Conservation (phyloP, 2,888 invertebrate species). For the Drosophila algonquin region DNA sequence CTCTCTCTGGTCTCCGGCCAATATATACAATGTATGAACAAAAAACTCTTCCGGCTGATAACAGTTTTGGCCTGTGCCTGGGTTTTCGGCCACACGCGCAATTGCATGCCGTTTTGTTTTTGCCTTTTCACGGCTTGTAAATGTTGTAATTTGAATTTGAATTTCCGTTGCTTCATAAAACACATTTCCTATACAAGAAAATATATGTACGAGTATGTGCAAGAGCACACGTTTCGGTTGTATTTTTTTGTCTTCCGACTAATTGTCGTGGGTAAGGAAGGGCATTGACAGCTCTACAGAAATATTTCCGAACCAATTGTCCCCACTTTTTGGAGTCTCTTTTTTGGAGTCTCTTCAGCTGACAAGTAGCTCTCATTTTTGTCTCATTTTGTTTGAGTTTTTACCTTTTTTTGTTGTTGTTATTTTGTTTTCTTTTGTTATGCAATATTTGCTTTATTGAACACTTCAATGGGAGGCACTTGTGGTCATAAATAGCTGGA, state of each 20-base stretch:
- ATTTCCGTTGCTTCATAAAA: conserved; percentile 65
- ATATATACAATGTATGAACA: conserved; percentile 27
- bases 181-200: conserved; percentile 43
- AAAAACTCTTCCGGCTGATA: conserved; percentile 68
- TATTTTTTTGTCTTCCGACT: conserved; percentile 42
- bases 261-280: conserved; percentile 68
- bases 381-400: conserved; percentile 18
- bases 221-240: background rate
- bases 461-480: conserved; percentile 47
- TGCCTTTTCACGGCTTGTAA: conserved; percentile 54
- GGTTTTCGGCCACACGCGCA: conserved; percentile 46
- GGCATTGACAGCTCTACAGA: conserved; percentile 25
- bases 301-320: conserved; percentile 40
- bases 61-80: conserved; percentile 2
- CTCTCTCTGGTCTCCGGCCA: conserved; percentile 21
- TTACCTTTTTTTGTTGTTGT: conserved; percentile 15
- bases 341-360: conserved; percentile 29
- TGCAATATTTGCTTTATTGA: conserved; percentile 56
- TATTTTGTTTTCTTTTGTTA: conserved; percentile 51
- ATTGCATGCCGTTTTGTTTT: conserved; percentile 35
- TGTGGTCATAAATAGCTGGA: conserved; percentile 56
- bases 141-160: conserved; percentile 70
- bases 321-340: conserved; percentile 5
- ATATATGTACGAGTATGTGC: background rate
- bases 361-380: conserved; percentile 44